Evolutionary conservation across 2,797 vertebrate genomes (phyloP).

Genomic region (Tenualosa thibaudeaui): DNA sequence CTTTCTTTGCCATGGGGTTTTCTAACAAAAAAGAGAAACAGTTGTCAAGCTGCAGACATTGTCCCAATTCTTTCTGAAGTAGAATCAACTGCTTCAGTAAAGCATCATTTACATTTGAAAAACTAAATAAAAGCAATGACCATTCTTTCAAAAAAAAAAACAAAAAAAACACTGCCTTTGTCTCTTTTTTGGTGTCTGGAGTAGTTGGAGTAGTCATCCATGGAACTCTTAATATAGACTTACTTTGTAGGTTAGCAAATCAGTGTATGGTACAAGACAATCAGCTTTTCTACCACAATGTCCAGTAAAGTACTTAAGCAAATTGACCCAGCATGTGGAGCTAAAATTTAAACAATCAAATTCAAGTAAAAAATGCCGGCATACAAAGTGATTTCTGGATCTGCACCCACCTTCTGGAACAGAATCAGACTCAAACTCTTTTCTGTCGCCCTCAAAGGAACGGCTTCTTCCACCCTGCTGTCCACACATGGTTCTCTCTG

Average conservation of each 20-base stretch:
- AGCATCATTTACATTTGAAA: conserved; percentile 36
- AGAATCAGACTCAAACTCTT: too few species aligned
- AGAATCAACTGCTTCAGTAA: conserved; percentile 26
- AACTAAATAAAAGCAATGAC: conserved; percentile 25
- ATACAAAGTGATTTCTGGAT: too few species aligned
- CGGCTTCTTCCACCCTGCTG: too few species aligned
- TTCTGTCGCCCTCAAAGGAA: too few species aligned
- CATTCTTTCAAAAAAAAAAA: not conserved
- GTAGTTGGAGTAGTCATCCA: not conserved
- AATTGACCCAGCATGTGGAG: not conserved
- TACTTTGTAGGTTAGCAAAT: not conserved
- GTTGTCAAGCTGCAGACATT: conserved; percentile 31
- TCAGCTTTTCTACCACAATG: too few species aligned
- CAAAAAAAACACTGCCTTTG: not conserved
- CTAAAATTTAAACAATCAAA: not conserved
- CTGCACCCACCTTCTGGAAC: too few species aligned
- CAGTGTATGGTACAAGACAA: too few species aligned
- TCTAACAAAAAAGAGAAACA: conserved; percentile 26
- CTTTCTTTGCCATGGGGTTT: conserved; percentile 8
- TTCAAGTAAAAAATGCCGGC: too few species aligned
- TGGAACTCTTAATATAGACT: not conserved
- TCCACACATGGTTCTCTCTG: too few species aligned
- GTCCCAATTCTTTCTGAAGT: conserved; percentile 22
- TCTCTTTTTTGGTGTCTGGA: not conserved
- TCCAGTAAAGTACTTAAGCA: too few species aligned